Evolutionary conservation across 2,797 vertebrate species (phyloP), one percentile per base, ranked within the genome.

Genomic region (Borostomias antarcticus): DNA sequence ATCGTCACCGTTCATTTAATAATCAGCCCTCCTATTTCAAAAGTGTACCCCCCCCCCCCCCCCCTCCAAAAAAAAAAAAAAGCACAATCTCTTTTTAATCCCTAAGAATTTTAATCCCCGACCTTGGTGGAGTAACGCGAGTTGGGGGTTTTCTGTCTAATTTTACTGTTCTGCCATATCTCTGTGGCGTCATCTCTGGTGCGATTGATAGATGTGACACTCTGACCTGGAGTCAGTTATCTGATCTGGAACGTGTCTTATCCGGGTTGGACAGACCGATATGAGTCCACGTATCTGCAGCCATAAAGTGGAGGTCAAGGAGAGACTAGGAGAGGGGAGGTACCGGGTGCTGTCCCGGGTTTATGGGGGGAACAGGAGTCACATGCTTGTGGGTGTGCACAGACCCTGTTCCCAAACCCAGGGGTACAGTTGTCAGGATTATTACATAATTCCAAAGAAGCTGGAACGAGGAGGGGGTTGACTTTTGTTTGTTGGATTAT

Each of bases 321-420:
- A 73, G 23, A 58, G 59, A 29, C 68, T 58, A 7, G 26, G 8
- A 5, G 4, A 72, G 76, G 65, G 15, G 32, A 19, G 4, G 40
- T 30, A 56, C 40, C 58, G 50, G 33, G 70, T 72, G 57, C 61
- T 59, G 67, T 17, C 35, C 13, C 54, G 74, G 79, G 79, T 80
- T 81, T 45, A 68, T 58, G 64, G 21, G 61, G 25, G 57, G 58
- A 48, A 60, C 40, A 59, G 28, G 53, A 72, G 61, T 63, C 23
- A 0, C n/a, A 52, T 68, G 35, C 79, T 43, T 37, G 75, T 75
- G 50, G 60, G 74, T 80, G 68, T 84, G 75, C 76, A 30, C 7
- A 33, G 64, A 82, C 80, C 80, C 78, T 79, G 75, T 62, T 76
- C 59, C 50, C 25, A 23, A 6, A 57, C 73, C 56, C 72, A 80